phyloP scores from a whole-genome alignment of 2,113 vertebrate genomes.

The Clarias macrocephalus region DNA sequence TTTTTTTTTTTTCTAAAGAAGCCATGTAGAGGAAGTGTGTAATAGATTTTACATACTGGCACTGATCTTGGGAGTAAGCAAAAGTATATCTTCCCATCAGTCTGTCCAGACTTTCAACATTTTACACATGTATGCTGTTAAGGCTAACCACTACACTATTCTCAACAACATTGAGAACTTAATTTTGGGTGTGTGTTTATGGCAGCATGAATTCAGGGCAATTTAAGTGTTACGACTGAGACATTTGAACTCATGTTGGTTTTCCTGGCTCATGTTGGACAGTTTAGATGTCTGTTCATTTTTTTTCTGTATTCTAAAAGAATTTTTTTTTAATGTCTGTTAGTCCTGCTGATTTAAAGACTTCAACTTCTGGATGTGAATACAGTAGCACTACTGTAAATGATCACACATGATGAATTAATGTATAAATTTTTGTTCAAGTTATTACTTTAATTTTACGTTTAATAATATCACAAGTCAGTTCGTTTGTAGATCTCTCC shows the following conservation, averaged over 20 bases:
- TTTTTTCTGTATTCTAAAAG: background rate
- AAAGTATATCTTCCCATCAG: background rate
- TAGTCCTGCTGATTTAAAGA: background rate
- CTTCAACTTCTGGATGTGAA: background rate
- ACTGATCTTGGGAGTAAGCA: background rate
- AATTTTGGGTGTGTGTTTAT: background rate
- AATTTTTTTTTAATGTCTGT: background rate
- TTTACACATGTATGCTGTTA: background rate
- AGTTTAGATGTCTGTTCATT: background rate
- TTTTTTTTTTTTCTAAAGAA: background rate
- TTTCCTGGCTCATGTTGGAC: background rate
- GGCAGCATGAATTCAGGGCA: background rate
- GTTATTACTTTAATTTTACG: background rate
- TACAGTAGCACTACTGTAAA: background rate
- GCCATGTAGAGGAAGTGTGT: background rate
- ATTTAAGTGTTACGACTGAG: background rate
- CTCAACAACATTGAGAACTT: background rate
- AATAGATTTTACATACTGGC: background rate
- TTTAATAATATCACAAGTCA: background rate
- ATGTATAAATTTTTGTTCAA: background rate
- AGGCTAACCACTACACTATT: background rate
- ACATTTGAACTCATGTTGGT: background rate
- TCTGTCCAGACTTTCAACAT: conserved; percentile 1
- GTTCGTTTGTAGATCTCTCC: background rate
- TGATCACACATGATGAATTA: background rate